These are phyloP conservation scores for Acanthopagrus latus DNA, from an alignment of 2,797 vertebrate species.

Conservation along the genomic window DNA sequence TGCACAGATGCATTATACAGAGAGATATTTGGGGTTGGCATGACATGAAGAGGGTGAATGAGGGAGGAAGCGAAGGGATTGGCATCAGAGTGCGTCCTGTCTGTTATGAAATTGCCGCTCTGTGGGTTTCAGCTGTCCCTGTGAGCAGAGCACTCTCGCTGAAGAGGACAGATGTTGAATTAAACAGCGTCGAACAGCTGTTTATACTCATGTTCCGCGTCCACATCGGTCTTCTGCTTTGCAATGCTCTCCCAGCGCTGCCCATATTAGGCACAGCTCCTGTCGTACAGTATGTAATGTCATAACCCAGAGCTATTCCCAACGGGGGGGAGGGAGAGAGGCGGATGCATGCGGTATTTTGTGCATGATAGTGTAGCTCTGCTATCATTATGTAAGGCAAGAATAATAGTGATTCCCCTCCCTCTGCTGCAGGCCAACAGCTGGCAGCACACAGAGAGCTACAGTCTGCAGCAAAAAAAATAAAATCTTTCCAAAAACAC, in stretches of 20 bases:
- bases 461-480: slow-evolving; percentile 9
- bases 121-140: slow-evolving; percentile 43
- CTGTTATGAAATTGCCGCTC: slow-evolving; percentile 44
- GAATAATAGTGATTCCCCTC: slow-evolving; percentile 31
- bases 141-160: slow-evolving; percentile 31
- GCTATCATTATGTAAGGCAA: slow-evolving; percentile 57
- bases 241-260: slow-evolving; percentile 9
- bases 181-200: slow-evolving; percentile 58
- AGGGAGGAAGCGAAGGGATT: slow-evolving; percentile 23
- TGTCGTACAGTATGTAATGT: slow-evolving; percentile 26
- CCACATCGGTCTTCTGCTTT: slow-evolving; percentile 23
- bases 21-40: not conserved
- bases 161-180: slow-evolving; percentile 67
- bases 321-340: not conserved
- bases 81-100: slow-evolving; percentile 15
- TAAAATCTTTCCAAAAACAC: slow-evolving; percentile 15
- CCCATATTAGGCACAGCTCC: slow-evolving; percentile 43
- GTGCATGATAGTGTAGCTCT: slow-evolving; percentile 26
- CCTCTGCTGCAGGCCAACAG: slow-evolving; percentile 42
- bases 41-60: not conserved
- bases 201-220: slow-evolving; percentile 37
- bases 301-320: slow-evolving; percentile 15
- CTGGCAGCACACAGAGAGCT: slow-evolving; percentile 29
- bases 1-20: slow-evolving; percentile 17
- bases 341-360: slow-evolving; percentile 5